phyloP scores from a whole-genome alignment of 2,888 invertebrate genomes.

The Tenthredo mesomela region DNA sequence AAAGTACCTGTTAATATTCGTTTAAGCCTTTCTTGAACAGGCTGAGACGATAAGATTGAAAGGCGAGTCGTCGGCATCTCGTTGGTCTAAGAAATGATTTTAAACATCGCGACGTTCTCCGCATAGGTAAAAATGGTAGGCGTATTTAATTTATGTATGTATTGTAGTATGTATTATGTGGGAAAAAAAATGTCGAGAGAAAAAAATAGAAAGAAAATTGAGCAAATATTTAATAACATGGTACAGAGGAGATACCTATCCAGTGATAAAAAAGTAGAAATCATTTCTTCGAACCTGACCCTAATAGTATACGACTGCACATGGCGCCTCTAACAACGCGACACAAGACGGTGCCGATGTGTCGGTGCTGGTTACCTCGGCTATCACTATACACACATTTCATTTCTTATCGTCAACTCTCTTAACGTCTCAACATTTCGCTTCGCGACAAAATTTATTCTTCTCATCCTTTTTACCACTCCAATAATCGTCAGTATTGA shows the following conservation, averaged over 20 bases:
- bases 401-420: conserved; percentile 46
- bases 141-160: not conserved
- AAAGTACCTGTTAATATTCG: not conserved
- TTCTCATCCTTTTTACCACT: not conserved
- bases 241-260: conserved; percentile 23
- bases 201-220: conserved; percentile 20
- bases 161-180: too few species aligned
- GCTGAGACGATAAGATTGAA: not conserved
- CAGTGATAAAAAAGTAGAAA: conserved; percentile 43
- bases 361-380: not conserved
- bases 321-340: not conserved
- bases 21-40: not conserved
- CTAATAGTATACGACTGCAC: conserved; percentile 40
- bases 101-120: not conserved
- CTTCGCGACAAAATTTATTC: not conserved
- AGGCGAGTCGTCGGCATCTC: not conserved
- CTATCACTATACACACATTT: conserved; percentile 46
- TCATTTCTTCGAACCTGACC: conserved; percentile 55
- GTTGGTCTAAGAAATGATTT: not conserved
- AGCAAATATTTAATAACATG: conserved; percentile 48
- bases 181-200: not conserved
- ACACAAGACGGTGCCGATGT: conserved; percentile 11
- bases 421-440: conserved; percentile 39
- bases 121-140: not conserved
- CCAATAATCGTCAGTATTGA: not conserved